Percentiles rank a stretch among this genome's conserved stretches.
Conservation (phyloP, 2,113 vertebrate genomes). For the Amblyornis subalaris region DNA sequence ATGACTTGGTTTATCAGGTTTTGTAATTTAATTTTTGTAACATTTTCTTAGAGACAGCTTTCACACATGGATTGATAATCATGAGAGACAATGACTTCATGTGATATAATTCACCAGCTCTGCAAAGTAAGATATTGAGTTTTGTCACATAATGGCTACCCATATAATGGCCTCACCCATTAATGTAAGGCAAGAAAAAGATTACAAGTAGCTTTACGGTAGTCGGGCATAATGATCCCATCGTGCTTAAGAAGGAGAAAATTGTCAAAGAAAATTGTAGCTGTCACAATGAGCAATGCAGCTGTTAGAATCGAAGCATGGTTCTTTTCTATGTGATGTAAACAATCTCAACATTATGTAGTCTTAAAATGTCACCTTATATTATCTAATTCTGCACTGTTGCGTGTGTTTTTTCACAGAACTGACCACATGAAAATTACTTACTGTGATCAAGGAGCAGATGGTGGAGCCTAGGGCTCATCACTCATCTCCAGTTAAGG, state of each 20-base stretch:
- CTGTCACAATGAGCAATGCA: neutral
- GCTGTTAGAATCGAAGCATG: neutral
- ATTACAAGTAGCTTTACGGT: neutral
- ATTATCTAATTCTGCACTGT: neutral
- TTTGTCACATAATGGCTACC: neutral
- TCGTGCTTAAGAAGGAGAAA: neutral
- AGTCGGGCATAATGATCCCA: neutral
- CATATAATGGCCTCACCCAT: neutral
- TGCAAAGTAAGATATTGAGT: neutral
- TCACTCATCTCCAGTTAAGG: neutral
- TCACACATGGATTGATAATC: neutral
- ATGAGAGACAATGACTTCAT: neutral
- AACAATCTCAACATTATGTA: neutral
- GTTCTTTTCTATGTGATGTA: neutral
- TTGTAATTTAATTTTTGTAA: neutral
- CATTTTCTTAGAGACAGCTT: neutral
- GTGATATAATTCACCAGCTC: neutral
- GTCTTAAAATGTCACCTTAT: neutral
- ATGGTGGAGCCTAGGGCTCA: neutral
- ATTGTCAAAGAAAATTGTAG: neutral
- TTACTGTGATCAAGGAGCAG: neutral
- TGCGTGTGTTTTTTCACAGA: neutral
- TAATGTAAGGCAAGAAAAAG: neutral
- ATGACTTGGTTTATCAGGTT: neutral
- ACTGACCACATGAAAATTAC: neutral